Evolutionary conservation across 2,888 invertebrate genomes (phyloP).

Genomic region (Cerastoderma edule): DNA sequence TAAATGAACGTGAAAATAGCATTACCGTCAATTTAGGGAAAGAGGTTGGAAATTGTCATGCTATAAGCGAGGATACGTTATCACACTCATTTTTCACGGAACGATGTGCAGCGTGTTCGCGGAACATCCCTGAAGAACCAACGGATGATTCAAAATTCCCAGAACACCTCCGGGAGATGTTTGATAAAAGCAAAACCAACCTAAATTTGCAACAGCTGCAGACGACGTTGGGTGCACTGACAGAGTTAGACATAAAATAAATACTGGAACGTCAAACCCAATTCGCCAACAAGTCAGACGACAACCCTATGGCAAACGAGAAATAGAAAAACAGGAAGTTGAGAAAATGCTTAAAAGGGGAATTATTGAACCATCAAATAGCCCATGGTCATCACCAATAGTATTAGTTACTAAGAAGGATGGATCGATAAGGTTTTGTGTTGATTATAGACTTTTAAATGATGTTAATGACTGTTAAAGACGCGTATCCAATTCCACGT

Average conservation of each 20-base stretch:
- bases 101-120: neutral
- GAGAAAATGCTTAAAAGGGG: slow-evolving; percentile 37
- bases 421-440: slow-evolving; percentile 46
- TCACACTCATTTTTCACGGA: neutral
- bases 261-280: slow-evolving; percentile 34
- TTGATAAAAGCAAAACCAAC: slow-evolving; percentile 25
- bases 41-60: slow-evolving; percentile 22
- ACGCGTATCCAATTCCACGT: slow-evolving; percentile 46
- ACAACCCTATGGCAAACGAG: slow-evolving; percentile 34
- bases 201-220: slow-evolving; percentile 39
- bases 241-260: slow-evolving; percentile 40
- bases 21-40: no score
- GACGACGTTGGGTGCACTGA: slow-evolving; percentile 41
- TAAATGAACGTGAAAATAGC: slow-evolving; percentile 20
- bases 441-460: slow-evolving; percentile 40
- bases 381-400: slow-evolving; percentile 48
- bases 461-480: slow-evolving; percentile 47
- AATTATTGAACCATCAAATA: slow-evolving; percentile 43
- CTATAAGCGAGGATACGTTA: neutral
- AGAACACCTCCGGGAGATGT: slow-evolving; percentile 35
- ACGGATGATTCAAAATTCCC: slow-evolving; percentile 6
- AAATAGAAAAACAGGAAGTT: slow-evolving; percentile 30
- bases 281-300: slow-evolving; percentile 39
- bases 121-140: neutral
- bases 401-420: slow-evolving; percentile 45